Evolutionary conservation across 1,140 invertebrate species (phyloP), one percentile per base, ranked within the genome.

Genomic region (Chelonus insularis): DNA sequence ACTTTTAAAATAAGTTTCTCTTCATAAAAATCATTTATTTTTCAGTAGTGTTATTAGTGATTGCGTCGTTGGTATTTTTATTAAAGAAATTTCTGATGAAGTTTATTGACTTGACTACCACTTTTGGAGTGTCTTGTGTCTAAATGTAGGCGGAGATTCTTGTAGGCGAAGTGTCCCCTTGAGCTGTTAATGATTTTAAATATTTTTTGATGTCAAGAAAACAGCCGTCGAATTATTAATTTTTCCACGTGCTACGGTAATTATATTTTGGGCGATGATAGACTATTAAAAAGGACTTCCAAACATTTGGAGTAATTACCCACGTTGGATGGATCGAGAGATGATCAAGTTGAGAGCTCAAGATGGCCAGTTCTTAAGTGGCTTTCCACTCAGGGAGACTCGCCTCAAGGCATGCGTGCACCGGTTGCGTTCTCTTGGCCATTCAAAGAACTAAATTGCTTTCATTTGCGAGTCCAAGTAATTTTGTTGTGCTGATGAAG

Each of bases 401-500:
- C n/a, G 50, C 50, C 32, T 14, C 12, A 5, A 34, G 50, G 50
- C 32, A 52, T 52, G 50, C 50, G 50, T 52, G 50, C 50, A 52
- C 25, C 50, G 20, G 45, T 48, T 48, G 45, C 45, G 45, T 48
- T 18, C 18, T 29, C 23, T 48, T 48, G 45, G 50, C 50, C 50
- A 52, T 52, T 52, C 23, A 52, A 14, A 21, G 23, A 52, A 25
- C 50, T 36, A 52, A 52, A 52, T 52, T 52, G 25, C 20, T 34
- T 52, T 34, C 32, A 52, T 52, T 52, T 32, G 29, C 25, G 25
- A 32, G 50, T 36, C 45, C 23, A 29, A n/a, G 20, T 18, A 48
- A 48, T 48, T 48, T 48, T 21, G 45, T 48, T 48, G 18, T 21
- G 14, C 20, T 52, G 25, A 52, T 52, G 50, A 12, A 52, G 50